Percentiles rank a stretch among this genome's conserved stretches.
Conservation (phyloP, 1,140 invertebrate species). For the Aphidius ervi region DNA sequence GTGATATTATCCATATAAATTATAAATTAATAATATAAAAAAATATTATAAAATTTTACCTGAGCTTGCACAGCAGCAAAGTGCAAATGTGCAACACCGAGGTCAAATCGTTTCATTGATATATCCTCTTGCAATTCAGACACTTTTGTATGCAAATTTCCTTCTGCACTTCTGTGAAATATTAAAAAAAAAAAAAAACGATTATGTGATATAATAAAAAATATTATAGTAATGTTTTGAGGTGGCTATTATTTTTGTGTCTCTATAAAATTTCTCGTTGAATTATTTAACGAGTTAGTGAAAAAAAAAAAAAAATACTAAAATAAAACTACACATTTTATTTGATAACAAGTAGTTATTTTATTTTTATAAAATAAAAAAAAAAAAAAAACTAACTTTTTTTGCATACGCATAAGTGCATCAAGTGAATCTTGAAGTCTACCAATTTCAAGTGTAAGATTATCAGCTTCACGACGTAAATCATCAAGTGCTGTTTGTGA, state of each 20-base stretch:
- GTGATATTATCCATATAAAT: not conserved
- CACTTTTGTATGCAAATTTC: constrained; percentile 84
- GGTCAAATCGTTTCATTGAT: constrained; percentile 88
- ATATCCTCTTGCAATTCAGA: constrained; percentile 94
- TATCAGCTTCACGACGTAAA: constrained; percentile 74
- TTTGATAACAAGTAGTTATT: not conserved
- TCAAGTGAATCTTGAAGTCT: constrained; percentile 83
- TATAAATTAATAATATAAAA: too few relatives aligned
- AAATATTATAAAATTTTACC: constrained; percentile 56
- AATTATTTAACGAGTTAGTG: not conserved
- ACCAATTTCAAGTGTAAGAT: constrained; percentile 80
- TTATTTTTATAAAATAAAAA: not conserved
- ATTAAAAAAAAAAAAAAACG: constrained; percentile 17
- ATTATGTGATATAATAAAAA: not conserved
- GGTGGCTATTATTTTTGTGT: not conserved
- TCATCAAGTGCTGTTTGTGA: constrained; percentile 69
- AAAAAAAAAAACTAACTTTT: constrained; percentile 61
- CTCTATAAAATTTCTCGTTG: not conserved
- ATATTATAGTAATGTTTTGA: too few relatives aligned
- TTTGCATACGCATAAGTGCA: constrained; percentile 77
- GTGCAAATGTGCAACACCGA: constrained; percentile 85
- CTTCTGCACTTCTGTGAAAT: constrained; percentile 68
- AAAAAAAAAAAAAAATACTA: not conserved
- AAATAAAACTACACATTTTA: not conserved
- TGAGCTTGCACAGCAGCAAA: constrained; percentile 83